Evolutionary conservation across 2,888 invertebrate genomes (phyloP).

Genomic region (Cheilosia urbana): DNA sequence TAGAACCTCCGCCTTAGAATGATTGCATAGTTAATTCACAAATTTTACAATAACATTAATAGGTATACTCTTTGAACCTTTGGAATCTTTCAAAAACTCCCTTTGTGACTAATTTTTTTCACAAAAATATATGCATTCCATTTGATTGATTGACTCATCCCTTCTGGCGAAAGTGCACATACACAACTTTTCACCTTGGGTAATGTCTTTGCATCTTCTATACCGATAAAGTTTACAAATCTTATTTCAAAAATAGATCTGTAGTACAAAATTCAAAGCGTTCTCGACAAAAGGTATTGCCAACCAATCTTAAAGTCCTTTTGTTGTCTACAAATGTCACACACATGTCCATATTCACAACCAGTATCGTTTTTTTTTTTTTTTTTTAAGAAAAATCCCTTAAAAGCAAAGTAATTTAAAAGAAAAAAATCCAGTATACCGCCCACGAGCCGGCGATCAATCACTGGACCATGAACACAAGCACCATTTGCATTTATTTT

Average conservation of each 20-base stretch:
- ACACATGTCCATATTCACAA: neutral
- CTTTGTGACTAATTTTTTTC: no score
- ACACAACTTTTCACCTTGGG: neutral
- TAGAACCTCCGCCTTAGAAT: no score
- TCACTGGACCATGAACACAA: slow-evolving; percentile 18
- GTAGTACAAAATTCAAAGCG: neutral
- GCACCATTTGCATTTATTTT: slow-evolving; percentile 17
- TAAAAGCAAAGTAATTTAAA: neutral
- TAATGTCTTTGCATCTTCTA: neutral
- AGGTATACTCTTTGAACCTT: no score
- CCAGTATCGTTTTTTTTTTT: neutral
- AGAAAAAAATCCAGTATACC: neutral
- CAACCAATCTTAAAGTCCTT: neutral
- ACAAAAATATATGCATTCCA: no score
- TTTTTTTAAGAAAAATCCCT: neutral
- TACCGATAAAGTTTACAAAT: neutral
- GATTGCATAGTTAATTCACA: no score
- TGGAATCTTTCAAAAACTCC: no score
- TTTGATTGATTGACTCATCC: no score
- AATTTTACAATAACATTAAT: no score
- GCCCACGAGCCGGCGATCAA: neutral
- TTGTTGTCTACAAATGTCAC: neutral
- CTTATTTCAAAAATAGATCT: neutral
- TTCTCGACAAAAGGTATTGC: neutral
- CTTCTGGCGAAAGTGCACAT: no score